phyloP scores from a whole-genome alignment of 2,888 invertebrate species.

The Drosophila cracens region DNA sequence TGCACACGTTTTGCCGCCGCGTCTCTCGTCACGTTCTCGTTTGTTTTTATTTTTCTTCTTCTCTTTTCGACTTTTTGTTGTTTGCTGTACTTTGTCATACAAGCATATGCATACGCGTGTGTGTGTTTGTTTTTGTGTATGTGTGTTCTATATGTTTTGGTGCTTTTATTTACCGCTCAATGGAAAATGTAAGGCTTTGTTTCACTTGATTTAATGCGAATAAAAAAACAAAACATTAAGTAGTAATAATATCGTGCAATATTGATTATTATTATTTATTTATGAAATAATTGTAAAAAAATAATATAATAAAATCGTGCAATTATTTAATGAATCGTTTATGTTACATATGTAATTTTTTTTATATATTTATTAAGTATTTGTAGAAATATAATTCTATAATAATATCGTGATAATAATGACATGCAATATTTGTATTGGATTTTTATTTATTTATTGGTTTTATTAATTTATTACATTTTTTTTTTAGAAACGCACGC shows the following conservation, averaged over 20 bases:
- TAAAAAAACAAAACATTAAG: not conserved
- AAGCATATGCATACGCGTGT: constrained; percentile 7
- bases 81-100: constrained; percentile 81
- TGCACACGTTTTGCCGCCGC: constrained; percentile 68
- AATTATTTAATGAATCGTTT: not conserved
- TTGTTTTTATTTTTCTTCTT: constrained; percentile 79
- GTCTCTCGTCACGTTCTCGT: constrained; percentile 64
- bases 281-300: not conserved
- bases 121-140: constrained; percentile 14
- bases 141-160: constrained; percentile 31
- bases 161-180: constrained; percentile 37
- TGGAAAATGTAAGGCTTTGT: constrained; percentile 16
- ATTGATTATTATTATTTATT: not conserved
- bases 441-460: not conserved
- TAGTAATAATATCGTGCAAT: not conserved
- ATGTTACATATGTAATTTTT: not conserved
- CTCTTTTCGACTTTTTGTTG: constrained; percentile 81
- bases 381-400: not conserved
- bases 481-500: constrained; percentile 79
- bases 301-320: not conserved
- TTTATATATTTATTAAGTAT: not conserved
- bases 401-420: not conserved
- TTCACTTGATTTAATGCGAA: constrained; percentile 18
- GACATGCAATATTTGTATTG: not conserved
- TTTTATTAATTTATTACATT: not conserved